Percentiles rank a stretch among this genome's conserved stretches.
Evolutionary conservation across 2,113 vertebrate genomes (phyloP).

Genomic region (Chloebia gouldiae): DNA sequence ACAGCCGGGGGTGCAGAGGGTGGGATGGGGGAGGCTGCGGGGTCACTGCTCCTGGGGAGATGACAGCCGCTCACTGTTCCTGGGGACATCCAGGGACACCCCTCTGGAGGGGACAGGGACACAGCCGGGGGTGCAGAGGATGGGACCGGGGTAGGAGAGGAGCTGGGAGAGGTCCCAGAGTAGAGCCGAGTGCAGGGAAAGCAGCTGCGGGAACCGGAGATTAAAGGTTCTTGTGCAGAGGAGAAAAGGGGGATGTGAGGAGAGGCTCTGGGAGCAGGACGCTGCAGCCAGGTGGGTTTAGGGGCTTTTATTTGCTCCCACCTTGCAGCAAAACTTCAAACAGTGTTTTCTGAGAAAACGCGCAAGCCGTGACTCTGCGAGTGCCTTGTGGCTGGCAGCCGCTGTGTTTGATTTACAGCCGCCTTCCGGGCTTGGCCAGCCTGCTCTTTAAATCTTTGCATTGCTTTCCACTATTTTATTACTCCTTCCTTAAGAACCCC

Average conservation of each 20-base stretch:
- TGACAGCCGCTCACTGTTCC: too few relatives aligned
- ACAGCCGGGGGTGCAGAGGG: too few relatives aligned
- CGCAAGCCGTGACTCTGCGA: accelerated
- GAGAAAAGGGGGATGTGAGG: accelerated
- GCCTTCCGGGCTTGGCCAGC: neutral
- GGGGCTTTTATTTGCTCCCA: neutral
- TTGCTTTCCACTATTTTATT: neutral
- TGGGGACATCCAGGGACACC: too few relatives aligned
- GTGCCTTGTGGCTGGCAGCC: neutral
- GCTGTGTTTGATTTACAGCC: accelerated
- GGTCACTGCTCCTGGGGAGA: too few relatives aligned
- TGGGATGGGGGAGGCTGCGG: too few relatives aligned
- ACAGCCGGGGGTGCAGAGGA: accelerated
- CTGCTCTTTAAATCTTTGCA: neutral
- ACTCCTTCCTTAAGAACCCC: neutral
- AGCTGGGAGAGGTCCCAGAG: neutral
- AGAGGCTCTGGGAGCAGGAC: too few relatives aligned
- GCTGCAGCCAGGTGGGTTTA: accelerated
- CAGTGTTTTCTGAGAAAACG: neutral
- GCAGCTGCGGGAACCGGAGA: accelerated
- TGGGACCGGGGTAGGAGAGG: too few relatives aligned
- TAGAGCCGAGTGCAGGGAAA: neutral
- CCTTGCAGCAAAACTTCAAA: neutral
- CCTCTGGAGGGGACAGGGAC: neutral
- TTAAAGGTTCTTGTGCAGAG: neutral